Percentiles rank a stretch among this genome's conserved stretches.
These are phyloP conservation scores for Tachysurus vachellii DNA, from an alignment of 2,113 vertebrate species.

Conservation along the genomic window DNA sequence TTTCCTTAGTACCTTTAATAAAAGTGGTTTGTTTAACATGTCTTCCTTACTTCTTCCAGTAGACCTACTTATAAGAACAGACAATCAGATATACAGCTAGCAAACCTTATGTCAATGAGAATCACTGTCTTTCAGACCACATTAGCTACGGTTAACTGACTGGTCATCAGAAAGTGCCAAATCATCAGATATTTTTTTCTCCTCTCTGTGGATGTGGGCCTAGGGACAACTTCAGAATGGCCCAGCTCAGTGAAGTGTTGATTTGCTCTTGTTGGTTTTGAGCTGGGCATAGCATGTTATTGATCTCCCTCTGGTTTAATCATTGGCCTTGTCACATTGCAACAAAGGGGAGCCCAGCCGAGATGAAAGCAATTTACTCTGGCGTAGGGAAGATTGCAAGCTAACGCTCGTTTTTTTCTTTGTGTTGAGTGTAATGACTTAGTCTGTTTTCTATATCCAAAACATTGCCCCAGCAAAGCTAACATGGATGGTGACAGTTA, in stretches of 20 bases:
- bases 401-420: slow-evolving; percentile 62
- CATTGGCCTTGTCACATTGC: slow-evolving; percentile 79
- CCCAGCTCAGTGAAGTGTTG: slow-evolving; percentile 58
- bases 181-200: slow-evolving; percentile 37
- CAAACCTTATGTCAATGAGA: slow-evolving; percentile 64
- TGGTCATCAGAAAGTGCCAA: slow-evolving; percentile 48
- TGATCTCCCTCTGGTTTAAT: slow-evolving; percentile 77
- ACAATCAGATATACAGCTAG: slow-evolving; percentile 47
- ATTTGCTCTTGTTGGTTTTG: slow-evolving; percentile 70
- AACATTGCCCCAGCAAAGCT: slow-evolving; percentile 61
- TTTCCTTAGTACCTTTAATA: not conserved
- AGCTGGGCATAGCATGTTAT: slow-evolving; percentile 71
- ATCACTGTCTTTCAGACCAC: slow-evolving; percentile 48
- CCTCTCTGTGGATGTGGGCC: slow-evolving; percentile 8
- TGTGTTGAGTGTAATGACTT: slow-evolving; percentile 49
- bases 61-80: slow-evolving; percentile 22
- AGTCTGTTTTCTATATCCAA: slow-evolving; percentile 52
- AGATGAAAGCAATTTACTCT: slow-evolving; percentile 81
- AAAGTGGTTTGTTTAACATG: slow-evolving; percentile 20
- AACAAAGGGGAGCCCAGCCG: slow-evolving; percentile 73
- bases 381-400: slow-evolving; percentile 70
- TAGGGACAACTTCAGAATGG: slow-evolving; percentile 19
- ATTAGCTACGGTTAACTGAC: slow-evolving; percentile 53
- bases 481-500: slow-evolving; percentile 54
- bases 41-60: not conserved